Evolutionary conservation across 2,113 vertebrate species (phyloP), one percentile per base, ranked within the genome.

Genomic region (Aspiorhynchus laticeps): DNA sequence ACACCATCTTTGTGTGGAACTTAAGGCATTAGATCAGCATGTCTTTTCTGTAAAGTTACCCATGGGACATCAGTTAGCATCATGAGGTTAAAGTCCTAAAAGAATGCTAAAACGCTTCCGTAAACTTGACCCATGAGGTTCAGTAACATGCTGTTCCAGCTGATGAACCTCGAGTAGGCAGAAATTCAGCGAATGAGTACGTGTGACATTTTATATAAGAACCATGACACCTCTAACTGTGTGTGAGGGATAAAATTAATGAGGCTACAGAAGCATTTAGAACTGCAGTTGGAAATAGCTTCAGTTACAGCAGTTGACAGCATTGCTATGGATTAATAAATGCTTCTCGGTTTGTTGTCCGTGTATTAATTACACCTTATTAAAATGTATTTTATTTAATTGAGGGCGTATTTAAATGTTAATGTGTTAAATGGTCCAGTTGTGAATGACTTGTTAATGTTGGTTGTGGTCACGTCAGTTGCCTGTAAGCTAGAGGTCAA

Each of bases 401-500:
- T 78, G 46, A 31, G 2, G 1, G 19, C 24, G 36, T n/a, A 11
- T n/a, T 73, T 73, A 73, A 43, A 74, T 0, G 5, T 0, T 46
- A 46, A 26, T 75, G 73, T 75, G 73, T n/a, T 75, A 26, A 75
- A 75, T 12, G 24, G 24, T 43, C 21, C 24, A 75, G 38, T 75
- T 26, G 11, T 46, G 38, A 24, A 8, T 75, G 11, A 43, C 24
- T 51, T 51, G 43, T 24, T 74, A 4, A 15, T 74, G 38, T n/a
- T 43, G 2, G 9, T 36, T 38, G 51, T 63, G 11, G 1, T 2
- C 36, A 80, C 12, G 8, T 41, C 77, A n/a, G 51, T 46, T 90
- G 94, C 96, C 92, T 99, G 98, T 94, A 97, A 93, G 87, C 94
- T 99, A 88, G 96, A 98, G 87, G 94, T 99, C 92, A 98, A 96